These are phyloP conservation scores for Meda fulgida DNA, from an alignment of 2,797 vertebrate genomes.

Conservation along the genomic window DNA sequence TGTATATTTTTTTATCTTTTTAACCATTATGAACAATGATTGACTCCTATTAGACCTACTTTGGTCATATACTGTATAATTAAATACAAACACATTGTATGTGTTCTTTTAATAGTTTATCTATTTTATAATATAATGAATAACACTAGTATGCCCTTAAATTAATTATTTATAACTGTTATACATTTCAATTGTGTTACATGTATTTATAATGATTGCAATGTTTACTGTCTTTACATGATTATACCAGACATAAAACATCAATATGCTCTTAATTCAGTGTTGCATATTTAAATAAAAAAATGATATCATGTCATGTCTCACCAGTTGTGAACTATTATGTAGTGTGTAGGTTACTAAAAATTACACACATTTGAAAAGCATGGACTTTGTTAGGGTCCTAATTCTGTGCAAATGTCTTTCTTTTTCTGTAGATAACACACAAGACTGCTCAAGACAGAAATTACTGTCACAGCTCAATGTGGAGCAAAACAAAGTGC, in stretches of 20 bases:
- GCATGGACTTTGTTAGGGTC: not conserved
- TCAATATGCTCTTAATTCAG: not conserved
- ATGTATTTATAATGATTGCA: constrained; percentile 21
- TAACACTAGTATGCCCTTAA: not conserved
- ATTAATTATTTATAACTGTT: constrained; percentile 10
- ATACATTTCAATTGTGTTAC: not conserved
- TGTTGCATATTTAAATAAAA: not conserved
- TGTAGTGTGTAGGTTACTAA: not conserved
- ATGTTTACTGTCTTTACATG: constrained; percentile 13
- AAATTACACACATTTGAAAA: not conserved
- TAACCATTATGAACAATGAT: not conserved
- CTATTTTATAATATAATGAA: not conserved
- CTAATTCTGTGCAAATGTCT: constrained; percentile 39
- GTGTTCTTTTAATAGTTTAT: constrained; percentile 20
- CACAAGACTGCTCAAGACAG: constrained; percentile 29
- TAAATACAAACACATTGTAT: constrained; percentile 9
- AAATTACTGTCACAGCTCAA: constrained; percentile 28
- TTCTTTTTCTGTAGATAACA: constrained; percentile 44
- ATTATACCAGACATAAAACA: constrained; percentile 5
- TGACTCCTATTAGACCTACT: not conserved
- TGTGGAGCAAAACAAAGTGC: constrained; percentile 30
- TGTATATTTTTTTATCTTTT: not conserved
- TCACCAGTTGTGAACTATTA: not conserved
- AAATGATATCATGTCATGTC: not conserved
- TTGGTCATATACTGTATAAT: constrained; percentile 2